Base-by-base conservation (phyloP, 2,888 invertebrate species). In the Apomyelois bistriatella region DNA sequence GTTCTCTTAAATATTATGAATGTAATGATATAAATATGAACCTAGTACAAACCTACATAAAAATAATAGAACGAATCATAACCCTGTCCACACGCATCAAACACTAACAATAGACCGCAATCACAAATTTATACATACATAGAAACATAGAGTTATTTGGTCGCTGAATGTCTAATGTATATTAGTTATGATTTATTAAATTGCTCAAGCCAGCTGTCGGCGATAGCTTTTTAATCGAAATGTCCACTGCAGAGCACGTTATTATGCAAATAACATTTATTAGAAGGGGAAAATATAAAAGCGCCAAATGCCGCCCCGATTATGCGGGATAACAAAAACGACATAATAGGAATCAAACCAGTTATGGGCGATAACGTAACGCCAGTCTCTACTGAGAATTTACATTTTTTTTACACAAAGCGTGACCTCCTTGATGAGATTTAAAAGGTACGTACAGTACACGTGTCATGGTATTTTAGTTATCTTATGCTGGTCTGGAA, bases 221-320 rank as follows among this genome's bases (percentile, higher is more conserved):
- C 43, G 30, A 30, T 30, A 46, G 43, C 43, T 30, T 30, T 32
- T 13, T 15, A 13, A 43, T 43, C 38, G 30, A 30, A 43, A 30
- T 30, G 43, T 46, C 43, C 43, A 46, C 32, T 46, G 30, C 13
- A 46, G 15, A 32, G 30, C 9, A 30, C 13, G 30, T 46, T 46
- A 13, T 46, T 9, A 46, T 46, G 43, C 43, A 46, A 46, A 46
- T 30, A 13, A 32, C 43, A 46, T 46, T 46, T 46, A 46, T 28
- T 46, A 46, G 15, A 32, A 46, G 43, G 30, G 43, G 43, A 46
- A 46, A n/a, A n/a, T n/a, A 32, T 46, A 32, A 46, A 32, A 30
- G 43, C n/a, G 8, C 13, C 43, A 3, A 30, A 30, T 32, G 30
- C 30, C 30, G 30, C 43, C 30, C 30, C 5, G 8, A 46, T 46